Percentiles rank a stretch among this genome's conserved stretches.
phyloP scores from a whole-genome alignment of 1,140 invertebrate species.

The Anagrus nilaparvatae region DNA sequence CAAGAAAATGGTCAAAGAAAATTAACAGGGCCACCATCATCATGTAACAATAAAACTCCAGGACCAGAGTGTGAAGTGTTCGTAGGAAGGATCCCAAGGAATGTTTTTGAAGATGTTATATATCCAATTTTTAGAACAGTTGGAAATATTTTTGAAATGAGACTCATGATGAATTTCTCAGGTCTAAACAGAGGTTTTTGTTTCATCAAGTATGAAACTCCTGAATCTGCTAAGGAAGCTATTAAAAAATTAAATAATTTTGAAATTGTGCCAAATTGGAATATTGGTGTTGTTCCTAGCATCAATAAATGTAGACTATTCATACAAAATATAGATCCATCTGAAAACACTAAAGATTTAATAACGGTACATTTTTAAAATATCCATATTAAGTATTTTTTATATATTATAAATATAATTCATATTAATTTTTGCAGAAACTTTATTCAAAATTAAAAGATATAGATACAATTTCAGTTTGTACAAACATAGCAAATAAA shows the following conservation, averaged over 20 bases:
- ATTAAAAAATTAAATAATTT: conserved; percentile 49
- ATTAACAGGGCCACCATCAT: conserved; percentile 41
- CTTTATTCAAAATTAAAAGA: conserved; percentile 26
- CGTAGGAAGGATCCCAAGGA: conserved; percentile 70
- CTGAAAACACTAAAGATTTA: conserved; percentile 22
- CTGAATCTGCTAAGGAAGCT: conserved; percentile 48
- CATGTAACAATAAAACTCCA: conserved; percentile 41
- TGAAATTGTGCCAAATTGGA: conserved; percentile 47
- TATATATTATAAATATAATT: conserved; percentile 1
- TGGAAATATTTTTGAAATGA: conserved; percentile 62
- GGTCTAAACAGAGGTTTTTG: conserved; percentile 59
- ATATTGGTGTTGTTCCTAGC: conserved; percentile 53
- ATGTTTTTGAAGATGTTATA: conserved; percentile 69
- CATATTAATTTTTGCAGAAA: conserved; percentile 22
- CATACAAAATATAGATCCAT: too few relatives aligned
- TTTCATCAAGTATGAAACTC: conserved; percentile 53
- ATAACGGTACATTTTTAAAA: conserved; percentile 23
- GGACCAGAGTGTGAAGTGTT: conserved; percentile 67
- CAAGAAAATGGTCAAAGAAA: conserved; percentile 48
- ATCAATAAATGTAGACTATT: conserved; percentile 60
- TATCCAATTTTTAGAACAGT: conserved; percentile 59
- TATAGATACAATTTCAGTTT: conserved; percentile 28
- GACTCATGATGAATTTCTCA: conserved; percentile 70
- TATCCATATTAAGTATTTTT: conserved; percentile 24
- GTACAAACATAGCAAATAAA: conserved; percentile 18